These are phyloP conservation scores for Girardinus metallicus DNA, from an alignment of 2,797 vertebrate species.

Conservation along the genomic window DNA sequence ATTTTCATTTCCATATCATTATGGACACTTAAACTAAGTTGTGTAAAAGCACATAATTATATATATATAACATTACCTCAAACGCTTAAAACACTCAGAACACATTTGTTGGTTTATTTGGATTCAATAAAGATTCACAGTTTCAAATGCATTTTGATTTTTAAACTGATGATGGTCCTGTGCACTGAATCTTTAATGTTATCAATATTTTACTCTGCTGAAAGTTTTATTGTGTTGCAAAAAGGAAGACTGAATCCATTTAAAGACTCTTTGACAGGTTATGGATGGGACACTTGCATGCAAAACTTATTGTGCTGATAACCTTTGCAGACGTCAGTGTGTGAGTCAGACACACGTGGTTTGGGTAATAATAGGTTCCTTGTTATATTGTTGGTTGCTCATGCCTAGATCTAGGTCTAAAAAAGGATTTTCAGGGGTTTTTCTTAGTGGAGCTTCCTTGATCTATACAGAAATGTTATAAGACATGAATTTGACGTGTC, in stretches of 20 bases:
- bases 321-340: slow-evolving; percentile 31
- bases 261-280: slow-evolving; percentile 22
- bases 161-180: slow-evolving; percentile 15
- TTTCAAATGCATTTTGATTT: slow-evolving; percentile 21
- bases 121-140: slow-evolving; percentile 10
- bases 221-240: slow-evolving; percentile 15
- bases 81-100: not conserved
- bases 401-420: slow-evolving; percentile 33
- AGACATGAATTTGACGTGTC: slow-evolving; percentile 49
- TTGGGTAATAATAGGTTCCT: slow-evolving; percentile 3
- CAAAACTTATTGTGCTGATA: slow-evolving; percentile 36
- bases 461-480: slow-evolving; percentile 49
- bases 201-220: slow-evolving; percentile 23
- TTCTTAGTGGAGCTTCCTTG: slow-evolving; percentile 12
- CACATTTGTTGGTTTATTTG: slow-evolving; percentile 11
- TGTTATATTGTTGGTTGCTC: slow-evolving; percentile 15
- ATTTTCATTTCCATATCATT: not conserved
- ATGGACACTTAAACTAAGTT: not conserved
- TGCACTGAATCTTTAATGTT: slow-evolving; percentile 21
- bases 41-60: not conserved
- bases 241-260: slow-evolving; percentile 32
- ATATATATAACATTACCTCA: not conserved
- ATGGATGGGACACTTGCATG: slow-evolving; percentile 25
- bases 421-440: slow-evolving; percentile 41
- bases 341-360: slow-evolving; percentile 15